Percentiles rank a stretch among this genome's conserved stretches.
Evolutionary conservation across 64 coral and sea anemone genomes (phyloP).

Genomic region (Stichodactyla helianthus): DNA sequence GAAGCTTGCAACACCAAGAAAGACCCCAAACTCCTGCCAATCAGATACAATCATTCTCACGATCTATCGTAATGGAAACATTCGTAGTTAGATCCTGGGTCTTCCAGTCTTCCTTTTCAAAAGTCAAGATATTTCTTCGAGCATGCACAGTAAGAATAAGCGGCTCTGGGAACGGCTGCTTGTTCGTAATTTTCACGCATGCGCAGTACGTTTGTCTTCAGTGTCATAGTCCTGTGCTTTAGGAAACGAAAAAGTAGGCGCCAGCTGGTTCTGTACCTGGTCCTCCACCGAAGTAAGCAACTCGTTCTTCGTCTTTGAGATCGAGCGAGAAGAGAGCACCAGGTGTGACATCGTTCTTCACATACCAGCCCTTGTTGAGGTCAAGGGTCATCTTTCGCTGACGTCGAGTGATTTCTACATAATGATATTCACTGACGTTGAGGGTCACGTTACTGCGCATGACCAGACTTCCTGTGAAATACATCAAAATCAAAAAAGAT

Average conservation of each 20-base stretch:
- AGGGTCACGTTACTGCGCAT: slow-evolving; percentile 14
- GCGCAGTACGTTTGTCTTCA: no score
- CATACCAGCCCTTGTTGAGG: slow-evolving; percentile 12
- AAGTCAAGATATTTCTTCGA: no score
- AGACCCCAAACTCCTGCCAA: no score
- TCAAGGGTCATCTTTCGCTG: slow-evolving; percentile 3
- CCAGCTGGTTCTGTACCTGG: neutral
- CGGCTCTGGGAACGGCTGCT: no score
- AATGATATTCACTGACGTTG: slow-evolving; percentile 20
- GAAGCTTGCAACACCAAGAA: no score
- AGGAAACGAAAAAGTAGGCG: neutral
- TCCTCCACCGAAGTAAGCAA: slow-evolving; percentile 49
- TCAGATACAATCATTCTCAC: no score
- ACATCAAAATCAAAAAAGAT: neutral
- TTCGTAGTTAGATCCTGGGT: no score
- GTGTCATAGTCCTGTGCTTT: no score
- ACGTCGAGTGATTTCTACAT: slow-evolving; percentile 29
- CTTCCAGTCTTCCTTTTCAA: no score
- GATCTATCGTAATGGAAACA: no score
- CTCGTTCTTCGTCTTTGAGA: slow-evolving; percentile 19
- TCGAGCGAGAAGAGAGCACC: neutral
- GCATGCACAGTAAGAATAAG: no score
- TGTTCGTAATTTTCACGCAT: no score
- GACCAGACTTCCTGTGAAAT: neutral
- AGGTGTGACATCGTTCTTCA: neutral